Evolutionary conservation across 2,113 vertebrate species (phyloP).

Genomic region (Melozone crissalis): DNA sequence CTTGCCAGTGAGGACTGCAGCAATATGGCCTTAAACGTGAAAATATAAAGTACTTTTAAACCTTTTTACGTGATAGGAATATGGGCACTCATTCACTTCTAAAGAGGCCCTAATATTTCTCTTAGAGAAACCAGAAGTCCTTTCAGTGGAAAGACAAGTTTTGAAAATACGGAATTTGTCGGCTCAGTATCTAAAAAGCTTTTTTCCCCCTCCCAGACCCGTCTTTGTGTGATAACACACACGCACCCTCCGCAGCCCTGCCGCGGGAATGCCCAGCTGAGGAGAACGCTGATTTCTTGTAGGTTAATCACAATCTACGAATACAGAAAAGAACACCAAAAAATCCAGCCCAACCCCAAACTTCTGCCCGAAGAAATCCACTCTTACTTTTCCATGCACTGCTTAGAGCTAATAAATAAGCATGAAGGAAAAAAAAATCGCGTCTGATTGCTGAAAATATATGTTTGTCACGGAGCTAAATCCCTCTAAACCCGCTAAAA

Average conservation of each 20-base stretch:
- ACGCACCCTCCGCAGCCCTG: neutral
- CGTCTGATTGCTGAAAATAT: neutral
- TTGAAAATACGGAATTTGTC: neutral
- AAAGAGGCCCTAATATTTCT: neutral
- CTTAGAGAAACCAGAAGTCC: neutral
- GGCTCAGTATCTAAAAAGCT: neutral
- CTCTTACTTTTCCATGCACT: neutral
- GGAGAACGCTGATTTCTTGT: neutral
- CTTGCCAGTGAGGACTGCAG: neutral
- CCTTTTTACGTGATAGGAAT: neutral
- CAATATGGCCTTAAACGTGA: neutral
- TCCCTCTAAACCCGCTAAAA: neutral
- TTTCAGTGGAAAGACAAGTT: neutral
- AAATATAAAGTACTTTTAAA: neutral
- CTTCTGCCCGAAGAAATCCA: neutral
- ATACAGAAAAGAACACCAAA: neutral
- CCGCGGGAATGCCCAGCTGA: neutral
- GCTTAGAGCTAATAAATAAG: neutral
- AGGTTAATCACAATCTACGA: neutral
- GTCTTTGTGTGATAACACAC: slow-evolving; percentile 10
- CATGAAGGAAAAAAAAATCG: neutral
- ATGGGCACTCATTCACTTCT: neutral
- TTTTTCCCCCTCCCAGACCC: accelerated
- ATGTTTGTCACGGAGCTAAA: neutral
- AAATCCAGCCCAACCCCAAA: neutral